Percentiles rank a stretch among this genome's conserved stretches.
phyloP scores from a whole-genome alignment of 2,113 vertebrate species.

The Pedetes capensis region DNA sequence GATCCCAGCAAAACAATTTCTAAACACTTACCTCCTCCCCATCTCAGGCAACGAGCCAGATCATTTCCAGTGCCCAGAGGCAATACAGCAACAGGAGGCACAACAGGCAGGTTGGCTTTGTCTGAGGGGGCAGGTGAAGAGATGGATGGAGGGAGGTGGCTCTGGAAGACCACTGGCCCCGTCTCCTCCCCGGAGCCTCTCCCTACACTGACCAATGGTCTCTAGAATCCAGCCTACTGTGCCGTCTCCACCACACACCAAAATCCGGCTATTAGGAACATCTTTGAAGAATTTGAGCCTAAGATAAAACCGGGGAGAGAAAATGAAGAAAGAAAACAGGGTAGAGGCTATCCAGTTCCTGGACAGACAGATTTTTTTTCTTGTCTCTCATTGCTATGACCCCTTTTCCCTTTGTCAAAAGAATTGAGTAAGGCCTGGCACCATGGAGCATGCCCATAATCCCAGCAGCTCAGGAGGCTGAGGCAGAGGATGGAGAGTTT shows the following conservation, averaged over 20 bases:
- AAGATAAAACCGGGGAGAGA: slow-evolving; percentile 78
- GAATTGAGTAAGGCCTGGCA: background rate
- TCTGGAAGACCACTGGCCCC: background rate
- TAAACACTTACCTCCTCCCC: slow-evolving; percentile 91
- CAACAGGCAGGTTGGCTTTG: slow-evolving; percentile 86
- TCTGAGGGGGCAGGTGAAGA: slow-evolving; percentile 80
- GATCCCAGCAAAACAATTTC: background rate
- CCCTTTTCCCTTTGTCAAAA: background rate
- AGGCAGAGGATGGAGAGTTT: too few species aligned
- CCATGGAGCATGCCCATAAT: too few species aligned
- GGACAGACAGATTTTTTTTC: background rate
- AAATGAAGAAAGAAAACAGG: background rate
- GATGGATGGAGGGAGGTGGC: background rate
- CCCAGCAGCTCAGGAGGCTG: too few species aligned
- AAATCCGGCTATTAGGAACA: slow-evolving; percentile 88
- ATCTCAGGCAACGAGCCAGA: slow-evolving; percentile 92
- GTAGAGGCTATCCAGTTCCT: background rate
- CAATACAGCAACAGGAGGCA: slow-evolving; percentile 92
- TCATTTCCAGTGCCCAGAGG: slow-evolving; percentile 96
- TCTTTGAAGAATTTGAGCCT: slow-evolving; percentile 94
- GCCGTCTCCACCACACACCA: slow-evolving; percentile 94
- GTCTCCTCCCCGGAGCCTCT: background rate
- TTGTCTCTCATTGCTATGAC: background rate
- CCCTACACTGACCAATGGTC: slow-evolving; percentile 87
- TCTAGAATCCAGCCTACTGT: slow-evolving; percentile 96